These are phyloP conservation scores for Manacus vitellinus DNA, from an alignment of 2,113 vertebrate genomes.

Conservation along the genomic window DNA sequence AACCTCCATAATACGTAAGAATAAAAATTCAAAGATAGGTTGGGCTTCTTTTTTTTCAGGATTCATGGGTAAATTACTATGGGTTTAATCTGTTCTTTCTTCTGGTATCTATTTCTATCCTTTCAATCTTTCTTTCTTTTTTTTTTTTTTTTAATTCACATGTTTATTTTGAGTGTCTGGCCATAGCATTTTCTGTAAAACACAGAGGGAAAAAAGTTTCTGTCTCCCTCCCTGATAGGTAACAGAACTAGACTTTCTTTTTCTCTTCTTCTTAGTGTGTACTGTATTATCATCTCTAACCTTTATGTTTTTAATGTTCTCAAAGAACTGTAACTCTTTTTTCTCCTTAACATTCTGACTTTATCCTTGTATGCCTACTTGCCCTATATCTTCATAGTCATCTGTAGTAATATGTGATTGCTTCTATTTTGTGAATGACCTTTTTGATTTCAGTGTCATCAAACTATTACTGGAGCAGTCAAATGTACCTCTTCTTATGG, in stretches of 20 bases:
- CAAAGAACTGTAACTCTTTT: neutral
- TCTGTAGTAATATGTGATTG: neutral
- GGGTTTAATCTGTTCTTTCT: neutral
- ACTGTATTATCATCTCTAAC: neutral
- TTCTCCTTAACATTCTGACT: neutral
- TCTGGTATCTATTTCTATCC: neutral
- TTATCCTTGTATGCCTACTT: neutral
- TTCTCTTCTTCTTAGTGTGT: neutral
- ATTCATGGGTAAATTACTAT: neutral
- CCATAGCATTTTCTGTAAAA: neutral
- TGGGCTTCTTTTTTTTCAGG: neutral
- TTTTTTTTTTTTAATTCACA: neutral
- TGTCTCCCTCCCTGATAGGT: neutral
- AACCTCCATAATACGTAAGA: neutral
- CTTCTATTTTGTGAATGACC: neutral
- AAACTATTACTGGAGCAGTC: neutral
- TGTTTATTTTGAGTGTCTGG: neutral
- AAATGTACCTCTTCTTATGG: neutral
- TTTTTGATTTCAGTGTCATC: neutral
- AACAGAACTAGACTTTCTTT: neutral
- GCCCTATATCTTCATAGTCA: neutral
- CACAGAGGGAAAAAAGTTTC: rapidly evolving
- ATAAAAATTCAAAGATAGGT: neutral
- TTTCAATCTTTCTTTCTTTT: neutral
- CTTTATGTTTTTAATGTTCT: neutral